A percentile compares a stretch with the other conserved stretches of the same genome.
Evolutionary conservation across 2,888 invertebrate genomes (phyloP).

Genomic region (Drosophila borborema): DNA sequence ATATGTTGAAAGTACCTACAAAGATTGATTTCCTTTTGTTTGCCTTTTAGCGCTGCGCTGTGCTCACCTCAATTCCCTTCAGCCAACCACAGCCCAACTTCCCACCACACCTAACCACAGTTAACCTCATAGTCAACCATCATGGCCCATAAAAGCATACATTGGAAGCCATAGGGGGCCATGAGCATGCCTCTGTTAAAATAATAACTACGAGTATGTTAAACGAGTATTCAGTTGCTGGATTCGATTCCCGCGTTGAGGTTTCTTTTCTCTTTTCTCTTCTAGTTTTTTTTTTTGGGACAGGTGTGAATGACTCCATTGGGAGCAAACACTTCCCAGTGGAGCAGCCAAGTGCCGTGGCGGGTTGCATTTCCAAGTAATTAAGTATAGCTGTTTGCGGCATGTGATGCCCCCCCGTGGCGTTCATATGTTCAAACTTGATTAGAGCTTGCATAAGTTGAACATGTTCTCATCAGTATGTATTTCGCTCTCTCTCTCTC

Average conservation of each 20-base stretch:
- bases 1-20: conserved; percentile 56
- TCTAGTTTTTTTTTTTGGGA: conserved; percentile 18
- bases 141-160: conserved; percentile 44
- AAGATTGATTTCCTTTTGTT: conserved; percentile 79
- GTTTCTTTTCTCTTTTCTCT: background rate
- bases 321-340: conserved; percentile 34
- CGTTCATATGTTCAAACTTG: conserved; percentile 39
- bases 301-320: conserved; percentile 70
- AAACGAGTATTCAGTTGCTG: conserved; percentile 48
- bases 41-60: conserved; percentile 63
- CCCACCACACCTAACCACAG: background rate
- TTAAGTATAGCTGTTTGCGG: conserved; percentile 67
- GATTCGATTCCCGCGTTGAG: conserved; percentile 49
- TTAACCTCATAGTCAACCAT: conserved; percentile 7
- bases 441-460: conserved; percentile 60
- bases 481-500: background rate
- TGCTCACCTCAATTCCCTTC: conserved; percentile 61
- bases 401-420: conserved; percentile 43
- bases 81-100: background rate
- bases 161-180: conserved; percentile 55
- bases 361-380: conserved; percentile 60
- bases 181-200: conserved; percentile 54
- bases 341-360: conserved; percentile 12
- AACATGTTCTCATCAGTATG: conserved; percentile 36
- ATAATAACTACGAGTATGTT: conserved; percentile 61